Evolutionary conservation across 2,113 vertebrate genomes (phyloP).

Genomic region (Tonatia bakeri): DNA sequence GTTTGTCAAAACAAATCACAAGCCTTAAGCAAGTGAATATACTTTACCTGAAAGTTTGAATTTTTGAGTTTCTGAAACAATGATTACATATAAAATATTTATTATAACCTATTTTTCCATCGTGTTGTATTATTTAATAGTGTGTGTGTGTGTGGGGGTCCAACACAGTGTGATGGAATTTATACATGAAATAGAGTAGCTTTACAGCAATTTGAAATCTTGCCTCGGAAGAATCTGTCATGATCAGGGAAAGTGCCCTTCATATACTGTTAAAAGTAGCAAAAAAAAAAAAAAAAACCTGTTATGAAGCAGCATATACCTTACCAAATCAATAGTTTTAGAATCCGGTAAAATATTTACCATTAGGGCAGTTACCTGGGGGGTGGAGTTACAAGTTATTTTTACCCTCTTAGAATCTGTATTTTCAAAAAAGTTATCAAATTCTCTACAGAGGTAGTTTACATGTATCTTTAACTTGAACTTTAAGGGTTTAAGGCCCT

Average conservation of each 20-base stretch:
- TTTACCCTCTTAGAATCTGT: neutral
- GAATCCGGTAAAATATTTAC: neutral
- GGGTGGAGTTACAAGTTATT: neutral
- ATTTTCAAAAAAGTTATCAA: neutral
- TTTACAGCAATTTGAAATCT: neutral
- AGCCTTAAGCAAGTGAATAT: neutral
- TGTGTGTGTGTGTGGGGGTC: neutral
- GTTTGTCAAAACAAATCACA: neutral
- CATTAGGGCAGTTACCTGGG: neutral
- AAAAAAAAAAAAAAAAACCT: too few species aligned
- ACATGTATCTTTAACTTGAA: neutral
- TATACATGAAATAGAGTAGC: neutral
- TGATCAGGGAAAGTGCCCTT: neutral
- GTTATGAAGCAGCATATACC: neutral
- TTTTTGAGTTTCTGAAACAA: neutral
- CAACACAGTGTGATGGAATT: neutral
- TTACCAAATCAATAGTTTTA: neutral
- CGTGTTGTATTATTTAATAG: neutral
- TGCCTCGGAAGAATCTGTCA: neutral
- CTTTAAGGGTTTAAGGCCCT: neutral
- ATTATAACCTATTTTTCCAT: neutral
- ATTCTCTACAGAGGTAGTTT: neutral
- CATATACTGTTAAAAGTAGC: neutral
- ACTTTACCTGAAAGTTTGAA: neutral
- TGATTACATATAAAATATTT: neutral